These are phyloP conservation scores for Macroglossus sobrinus DNA, from an alignment of 2,113 vertebrate genomes.

Conservation along the genomic window DNA sequence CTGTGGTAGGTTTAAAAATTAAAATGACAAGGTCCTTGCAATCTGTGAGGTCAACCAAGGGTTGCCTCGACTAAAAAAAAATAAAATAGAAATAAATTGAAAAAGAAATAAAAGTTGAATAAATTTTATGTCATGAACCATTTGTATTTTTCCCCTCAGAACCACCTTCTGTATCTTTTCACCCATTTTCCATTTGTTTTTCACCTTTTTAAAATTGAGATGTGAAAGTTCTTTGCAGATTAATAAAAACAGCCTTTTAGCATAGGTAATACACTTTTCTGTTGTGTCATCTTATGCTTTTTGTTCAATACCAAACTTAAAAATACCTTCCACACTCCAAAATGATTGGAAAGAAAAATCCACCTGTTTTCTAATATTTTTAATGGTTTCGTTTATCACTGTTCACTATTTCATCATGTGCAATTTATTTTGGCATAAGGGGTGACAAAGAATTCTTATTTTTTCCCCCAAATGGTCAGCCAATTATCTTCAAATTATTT, in stretches of 20 bases:
- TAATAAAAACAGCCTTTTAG: background rate
- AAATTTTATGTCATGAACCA: background rate
- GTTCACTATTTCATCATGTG: background rate
- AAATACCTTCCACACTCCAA: background rate
- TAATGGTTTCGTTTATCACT: background rate
- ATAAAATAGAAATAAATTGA: too few relatives aligned
- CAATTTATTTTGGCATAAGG: slow-evolving; percentile 27
- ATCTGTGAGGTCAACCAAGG: too few relatives aligned
- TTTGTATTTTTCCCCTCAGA: background rate
- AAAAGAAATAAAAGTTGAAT: background rate
- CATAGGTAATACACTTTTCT: background rate
- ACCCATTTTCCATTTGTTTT: background rate
- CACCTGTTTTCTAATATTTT: background rate
- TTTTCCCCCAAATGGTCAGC: background rate
- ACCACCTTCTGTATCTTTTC: background rate
- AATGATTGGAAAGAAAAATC: slow-evolving; percentile 31
- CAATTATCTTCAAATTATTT: slow-evolving; percentile 25
- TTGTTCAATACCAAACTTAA: slow-evolving; percentile 20
- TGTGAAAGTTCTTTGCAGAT: background rate
- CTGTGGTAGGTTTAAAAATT: too few relatives aligned
- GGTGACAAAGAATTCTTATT: background rate
- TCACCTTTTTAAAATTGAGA: background rate
- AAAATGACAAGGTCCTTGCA: too few relatives aligned
- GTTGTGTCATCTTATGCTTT: slow-evolving; percentile 11
- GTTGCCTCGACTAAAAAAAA: too few relatives aligned